These are phyloP conservation scores for Potamarius usumacintae DNA, from an alignment of 2,113 vertebrate genomes.

Conservation along the genomic window DNA sequence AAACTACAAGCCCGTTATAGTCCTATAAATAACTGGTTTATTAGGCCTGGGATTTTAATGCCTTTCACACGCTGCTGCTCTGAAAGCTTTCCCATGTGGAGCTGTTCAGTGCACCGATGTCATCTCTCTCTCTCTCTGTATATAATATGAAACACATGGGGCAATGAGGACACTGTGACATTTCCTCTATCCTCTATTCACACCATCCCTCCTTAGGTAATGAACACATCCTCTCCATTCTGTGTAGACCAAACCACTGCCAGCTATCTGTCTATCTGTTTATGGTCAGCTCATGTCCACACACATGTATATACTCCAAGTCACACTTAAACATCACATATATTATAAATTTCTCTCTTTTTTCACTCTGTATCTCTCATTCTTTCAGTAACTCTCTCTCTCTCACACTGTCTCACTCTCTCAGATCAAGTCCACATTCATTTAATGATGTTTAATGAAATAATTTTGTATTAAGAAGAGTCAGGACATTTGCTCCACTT, in stretches of 20 bases:
- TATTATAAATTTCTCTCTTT: neutral
- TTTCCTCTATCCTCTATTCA: constrained; percentile 4
- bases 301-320: neutral
- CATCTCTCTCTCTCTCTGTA: neutral
- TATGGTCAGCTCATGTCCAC: constrained; percentile 1
- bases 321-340: constrained; percentile 8
- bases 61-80: constrained; percentile 64
- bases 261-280: constrained; percentile 13
- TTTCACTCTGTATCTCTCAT: neutral
- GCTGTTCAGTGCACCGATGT: constrained; percentile 40
- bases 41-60: constrained; percentile 68
- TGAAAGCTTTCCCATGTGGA: constrained; percentile 67
- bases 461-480: neutral
- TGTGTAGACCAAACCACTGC: constrained; percentile 17
- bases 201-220: constrained; percentile 24
- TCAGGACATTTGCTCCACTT: neutral
- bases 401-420: neutral
- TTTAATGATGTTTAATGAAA: neutral
- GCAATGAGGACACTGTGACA: neutral
- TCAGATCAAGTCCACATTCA: neutral
- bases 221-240: neutral
- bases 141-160: constrained; percentile 48
- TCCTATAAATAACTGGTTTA: constrained; percentile 78
- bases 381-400: neutral
- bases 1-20: constrained; percentile 74